These are phyloP conservation scores for Triplophysa bombifrons DNA, from an alignment of 2,797 vertebrate species.

Conservation along the genomic window DNA sequence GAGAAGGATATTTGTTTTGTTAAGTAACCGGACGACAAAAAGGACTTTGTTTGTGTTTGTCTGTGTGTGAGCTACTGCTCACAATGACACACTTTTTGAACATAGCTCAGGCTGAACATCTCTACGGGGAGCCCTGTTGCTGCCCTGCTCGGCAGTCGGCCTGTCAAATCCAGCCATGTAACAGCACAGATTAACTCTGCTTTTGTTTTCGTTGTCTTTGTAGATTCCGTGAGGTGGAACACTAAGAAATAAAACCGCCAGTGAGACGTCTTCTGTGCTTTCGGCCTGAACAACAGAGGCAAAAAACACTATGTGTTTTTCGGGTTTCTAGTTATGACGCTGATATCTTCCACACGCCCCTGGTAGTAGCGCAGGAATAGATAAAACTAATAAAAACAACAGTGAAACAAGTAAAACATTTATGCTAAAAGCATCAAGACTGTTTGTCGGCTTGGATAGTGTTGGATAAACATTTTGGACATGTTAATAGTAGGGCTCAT, in stretches of 20 bases:
- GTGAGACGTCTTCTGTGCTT: constrained; percentile 37
- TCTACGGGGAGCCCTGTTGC: constrained; percentile 51
- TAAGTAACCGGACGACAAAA: constrained; percentile 41
- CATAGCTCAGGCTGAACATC: constrained; percentile 20
- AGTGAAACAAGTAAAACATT: neutral
- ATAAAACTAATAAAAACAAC: constrained; percentile 5
- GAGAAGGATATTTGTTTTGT: constrained; percentile 54
- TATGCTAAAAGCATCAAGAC: neutral
- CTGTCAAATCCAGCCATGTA: constrained; percentile 43
- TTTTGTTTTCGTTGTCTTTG: constrained; percentile 51
- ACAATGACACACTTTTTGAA: constrained; percentile 39
- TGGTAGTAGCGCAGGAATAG: neutral
- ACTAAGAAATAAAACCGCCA: constrained; percentile 51
- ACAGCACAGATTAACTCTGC: constrained; percentile 37
- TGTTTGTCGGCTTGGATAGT: neutral
- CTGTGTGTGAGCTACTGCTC: constrained; percentile 14
- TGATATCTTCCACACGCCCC: neutral
- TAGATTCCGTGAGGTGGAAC: constrained; percentile 36
- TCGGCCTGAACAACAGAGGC: constrained; percentile 10
- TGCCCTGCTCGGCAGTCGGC: constrained; percentile 34
- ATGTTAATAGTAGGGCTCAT: no score
- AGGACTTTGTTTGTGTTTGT: constrained; percentile 22
- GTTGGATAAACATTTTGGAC: no score
- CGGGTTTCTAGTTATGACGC: neutral
- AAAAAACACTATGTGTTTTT: constrained; percentile 8